These are phyloP conservation scores for Lydus trimaculatus DNA, from an alignment of 2,888 invertebrate genomes.

Conservation along the genomic window DNA sequence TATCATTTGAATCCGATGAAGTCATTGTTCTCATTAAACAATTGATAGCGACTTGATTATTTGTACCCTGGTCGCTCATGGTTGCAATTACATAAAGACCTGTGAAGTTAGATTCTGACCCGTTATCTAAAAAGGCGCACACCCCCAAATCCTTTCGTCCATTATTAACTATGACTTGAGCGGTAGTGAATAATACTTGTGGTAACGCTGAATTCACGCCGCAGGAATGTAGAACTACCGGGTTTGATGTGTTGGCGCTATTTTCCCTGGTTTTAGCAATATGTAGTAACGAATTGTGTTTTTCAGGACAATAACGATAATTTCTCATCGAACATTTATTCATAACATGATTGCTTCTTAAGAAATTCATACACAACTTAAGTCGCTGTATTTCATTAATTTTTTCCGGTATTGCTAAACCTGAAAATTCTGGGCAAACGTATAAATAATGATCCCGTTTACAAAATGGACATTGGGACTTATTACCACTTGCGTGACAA, in stretches of 20 bases:
- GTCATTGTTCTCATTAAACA: too few relatives aligned
- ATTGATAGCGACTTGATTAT: too few relatives aligned
- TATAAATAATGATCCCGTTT: not conserved
- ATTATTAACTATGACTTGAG: not conserved
- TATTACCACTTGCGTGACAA: not conserved
- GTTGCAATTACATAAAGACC: too few relatives aligned
- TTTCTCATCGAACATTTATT: slow-evolving; percentile 6
- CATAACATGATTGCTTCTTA: slow-evolving; percentile 6
- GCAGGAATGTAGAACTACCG: not conserved
- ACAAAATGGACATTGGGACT: slow-evolving; percentile 3
- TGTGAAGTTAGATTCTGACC: not conserved
- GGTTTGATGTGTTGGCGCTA: not conserved
- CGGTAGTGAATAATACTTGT: not conserved
- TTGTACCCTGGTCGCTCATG: too few relatives aligned
- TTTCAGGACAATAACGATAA: slow-evolving; percentile 25
- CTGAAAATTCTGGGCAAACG: slow-evolving; percentile 1
- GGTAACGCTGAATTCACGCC: not conserved
- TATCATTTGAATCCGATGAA: too few relatives aligned
- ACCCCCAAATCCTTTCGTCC: not conserved
- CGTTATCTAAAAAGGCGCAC: not conserved
- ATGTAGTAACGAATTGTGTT: slow-evolving; percentile 25
- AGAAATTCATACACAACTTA: slow-evolving; percentile 13
- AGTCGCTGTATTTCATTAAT: not conserved
- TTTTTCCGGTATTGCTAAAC: not conserved
- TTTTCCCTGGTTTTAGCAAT: not conserved